phyloP scores from a whole-genome alignment of 2,113 vertebrate species.

The Antechinus stuartii region DNA sequence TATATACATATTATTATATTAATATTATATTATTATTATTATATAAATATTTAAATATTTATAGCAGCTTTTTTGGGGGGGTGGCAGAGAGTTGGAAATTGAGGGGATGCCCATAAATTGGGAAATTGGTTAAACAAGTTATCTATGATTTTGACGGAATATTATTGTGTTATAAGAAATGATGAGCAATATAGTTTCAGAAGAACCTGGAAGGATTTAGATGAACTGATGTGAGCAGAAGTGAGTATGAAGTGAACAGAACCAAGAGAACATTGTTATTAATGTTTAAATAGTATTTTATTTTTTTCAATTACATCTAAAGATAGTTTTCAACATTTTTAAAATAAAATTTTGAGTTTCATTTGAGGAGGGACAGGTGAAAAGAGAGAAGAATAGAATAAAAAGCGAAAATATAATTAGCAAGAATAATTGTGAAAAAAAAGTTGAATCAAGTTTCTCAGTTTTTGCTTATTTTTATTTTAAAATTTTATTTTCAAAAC shows the following conservation, averaged over 20 bases:
- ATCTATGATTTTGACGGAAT: not conserved
- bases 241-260: not conserved
- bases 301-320: too few relatives aligned
- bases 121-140: not conserved
- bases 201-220: not conserved
- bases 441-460: too few relatives aligned
- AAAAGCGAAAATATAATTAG: too few relatives aligned
- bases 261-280: not conserved
- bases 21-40: too few relatives aligned
- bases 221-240: not conserved
- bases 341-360: too few relatives aligned
- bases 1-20: too few relatives aligned
- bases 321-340: too few relatives aligned
- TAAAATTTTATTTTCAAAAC: too few relatives aligned
- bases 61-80: not conserved
- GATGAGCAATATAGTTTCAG: not conserved
- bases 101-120: not conserved
- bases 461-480: too few relatives aligned
- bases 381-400: too few relatives aligned
- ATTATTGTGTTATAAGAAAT: not conserved
- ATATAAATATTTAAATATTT: not conserved
- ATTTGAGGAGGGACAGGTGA: too few relatives aligned
- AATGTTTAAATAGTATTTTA: not conserved
- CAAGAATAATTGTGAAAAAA: too few relatives aligned
- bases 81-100: not conserved